phyloP scores from a whole-genome alignment of 2,888 invertebrate genomes.

The Cryptosula pallasiana region DNA sequence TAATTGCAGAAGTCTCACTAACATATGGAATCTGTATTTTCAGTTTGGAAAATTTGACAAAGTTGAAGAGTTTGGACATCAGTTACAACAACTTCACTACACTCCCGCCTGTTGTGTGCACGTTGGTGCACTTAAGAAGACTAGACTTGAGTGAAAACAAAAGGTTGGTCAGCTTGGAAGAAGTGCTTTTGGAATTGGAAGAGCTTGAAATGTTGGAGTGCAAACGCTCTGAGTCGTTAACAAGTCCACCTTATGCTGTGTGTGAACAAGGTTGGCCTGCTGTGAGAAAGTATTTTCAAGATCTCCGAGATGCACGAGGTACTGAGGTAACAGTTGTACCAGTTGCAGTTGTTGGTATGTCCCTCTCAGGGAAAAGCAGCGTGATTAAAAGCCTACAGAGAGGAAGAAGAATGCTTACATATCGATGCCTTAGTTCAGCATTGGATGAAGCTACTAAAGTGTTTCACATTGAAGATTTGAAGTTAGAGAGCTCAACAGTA shows the following conservation, averaged over 20 bases:
- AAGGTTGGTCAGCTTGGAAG: no score
- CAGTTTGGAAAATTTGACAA: no score
- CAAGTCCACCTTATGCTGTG: constrained; percentile 6
- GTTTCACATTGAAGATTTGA: not conserved
- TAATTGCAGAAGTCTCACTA: no score
- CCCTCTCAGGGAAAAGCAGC: constrained; percentile 1
- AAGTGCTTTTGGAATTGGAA: no score
- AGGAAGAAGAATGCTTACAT: not conserved
- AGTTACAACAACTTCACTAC: no score
- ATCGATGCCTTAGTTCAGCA: not conserved
- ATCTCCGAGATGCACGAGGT: not conserved
- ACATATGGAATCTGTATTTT: no score
- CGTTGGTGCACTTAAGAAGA: no score
- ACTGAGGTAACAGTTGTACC: not conserved
- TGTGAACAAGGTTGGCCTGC: not conserved
- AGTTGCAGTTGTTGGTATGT: not conserved
- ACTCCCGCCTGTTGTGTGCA: no score
- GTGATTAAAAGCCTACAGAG: not conserved
- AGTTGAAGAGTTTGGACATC: no score
- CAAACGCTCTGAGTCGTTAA: no score
- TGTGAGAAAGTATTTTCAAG: not conserved
- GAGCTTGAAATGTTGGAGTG: no score
- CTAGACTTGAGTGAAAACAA: no score
- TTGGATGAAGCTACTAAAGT: not conserved
- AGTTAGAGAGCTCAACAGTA: not conserved